Evolutionary conservation across 2,113 vertebrate genomes (phyloP), one percentile per base, ranked within the genome.

Genomic region (Seriola quinqueradiata): DNA sequence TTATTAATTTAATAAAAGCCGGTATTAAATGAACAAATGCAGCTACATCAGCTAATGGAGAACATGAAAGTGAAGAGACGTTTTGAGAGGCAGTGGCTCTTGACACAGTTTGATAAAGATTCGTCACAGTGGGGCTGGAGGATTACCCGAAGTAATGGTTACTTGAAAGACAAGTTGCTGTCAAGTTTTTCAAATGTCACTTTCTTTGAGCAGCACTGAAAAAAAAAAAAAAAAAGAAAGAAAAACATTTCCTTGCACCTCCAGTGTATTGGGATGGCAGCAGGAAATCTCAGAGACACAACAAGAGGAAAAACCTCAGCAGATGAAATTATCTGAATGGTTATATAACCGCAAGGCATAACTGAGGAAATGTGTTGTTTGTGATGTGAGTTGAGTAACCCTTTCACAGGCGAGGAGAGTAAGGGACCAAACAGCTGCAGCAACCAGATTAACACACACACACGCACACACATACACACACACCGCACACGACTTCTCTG

Each of bases 361-460:
- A 52, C 4, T 36, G 46, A 69, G 57, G 8, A 25, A 9, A 54
- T 4, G 3, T 67, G 66, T 7, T 66, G 63, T 42, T 55, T 70
- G 21, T 71, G 44, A 38, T 48, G 28, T n/a, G 46, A 44, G 65
- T 5, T 57, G 32, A 40, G 38, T 50, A 71, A 75, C 63, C 40
- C 80, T 58, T 75, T 75, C 54, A 71, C 19, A 10, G 68, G 4
- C 36, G 28, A 16, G 8, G 54, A 32, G 25, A 58, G 70, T 55
- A 32, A 17, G 50, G 42, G 61, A 54, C 67, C 65, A 74, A 81
- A 72, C 69, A 70, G 78, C 84, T 88, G 86, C 78, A 52, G 71
- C n/a, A 54, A 11, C 52, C 82, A 86, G 80, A 92, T 88, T 90
- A 90, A 77, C 21, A 57, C 59, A 38, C 38, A 38, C 38, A 38